Evolutionary conservation across 2,888 invertebrate species (phyloP).

Genomic region (Yponomeuta cagnagella): DNA sequence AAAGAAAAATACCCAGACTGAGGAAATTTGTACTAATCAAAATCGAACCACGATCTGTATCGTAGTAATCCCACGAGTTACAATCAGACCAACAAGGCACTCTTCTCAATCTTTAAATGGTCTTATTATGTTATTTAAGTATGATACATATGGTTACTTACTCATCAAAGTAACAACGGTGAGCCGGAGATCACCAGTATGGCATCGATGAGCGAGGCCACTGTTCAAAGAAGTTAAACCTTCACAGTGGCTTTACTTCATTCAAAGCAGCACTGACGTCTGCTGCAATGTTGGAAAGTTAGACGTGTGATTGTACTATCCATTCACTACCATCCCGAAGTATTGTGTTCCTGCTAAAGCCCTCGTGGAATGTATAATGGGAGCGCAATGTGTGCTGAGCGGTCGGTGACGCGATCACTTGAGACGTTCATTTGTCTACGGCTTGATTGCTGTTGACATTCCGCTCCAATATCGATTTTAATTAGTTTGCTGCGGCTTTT

Average conservation of each 20-base stretch:
- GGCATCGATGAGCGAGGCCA: not conserved
- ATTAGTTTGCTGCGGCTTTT: not conserved
- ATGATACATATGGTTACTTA: too few species aligned
- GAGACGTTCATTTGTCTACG: slow-evolving; percentile 1
- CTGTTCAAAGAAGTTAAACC: not conserved
- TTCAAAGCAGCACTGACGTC: not conserved
- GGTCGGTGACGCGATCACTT: slow-evolving; percentile 10
- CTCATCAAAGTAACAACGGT: too few species aligned
- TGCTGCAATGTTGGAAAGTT: not conserved
- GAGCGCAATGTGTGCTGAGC: slow-evolving; percentile 65
- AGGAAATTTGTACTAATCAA: too few species aligned
- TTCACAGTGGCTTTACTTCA: not conserved
- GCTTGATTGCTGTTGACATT: not conserved
- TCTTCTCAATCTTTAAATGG: too few species aligned
- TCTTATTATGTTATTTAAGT: too few species aligned
- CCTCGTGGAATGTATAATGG: slow-evolving; percentile 73
- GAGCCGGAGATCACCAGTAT: not conserved
- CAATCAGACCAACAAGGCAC: too few species aligned
- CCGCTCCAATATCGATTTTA: slow-evolving; percentile 1
- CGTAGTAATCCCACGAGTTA: too few species aligned
- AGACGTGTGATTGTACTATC: not conserved
- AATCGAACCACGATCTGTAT: too few species aligned
- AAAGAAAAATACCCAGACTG: too few species aligned
- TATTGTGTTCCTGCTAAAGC: slow-evolving; percentile 61
- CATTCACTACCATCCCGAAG: not conserved